Base-by-base conservation (phyloP, 2,888 invertebrate species). In the Lochmaea crataegi region DNA sequence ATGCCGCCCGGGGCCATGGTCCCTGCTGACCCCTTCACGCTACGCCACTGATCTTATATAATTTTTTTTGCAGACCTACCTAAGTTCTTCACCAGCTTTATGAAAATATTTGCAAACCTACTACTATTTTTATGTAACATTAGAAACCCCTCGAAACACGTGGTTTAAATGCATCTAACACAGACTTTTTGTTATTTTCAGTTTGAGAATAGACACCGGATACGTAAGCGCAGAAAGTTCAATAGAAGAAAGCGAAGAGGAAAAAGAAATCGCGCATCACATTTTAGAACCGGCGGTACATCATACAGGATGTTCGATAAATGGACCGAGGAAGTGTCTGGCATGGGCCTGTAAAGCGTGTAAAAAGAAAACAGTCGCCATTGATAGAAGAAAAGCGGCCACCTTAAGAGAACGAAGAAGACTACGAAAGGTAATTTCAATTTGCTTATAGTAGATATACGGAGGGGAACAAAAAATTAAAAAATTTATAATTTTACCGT, bases 311-410 rank as follows among this genome's bases (percentile, higher is more conserved):
- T 84, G 85, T 78, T 75, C 80, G 65, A 61, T 77, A 71, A 77
- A 76, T 48, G 88, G 89, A 9, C 91, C 91, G 65, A 89, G 95
- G 75, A 91, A 95, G 75, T 98, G 98, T 83, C 89, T 98, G 56
- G 91, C 97, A 12, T 98, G 98, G 98, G 98, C 98, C 2, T 98
- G 98, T 87, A 98, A 98, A 85, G 97, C 97, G 0, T 98, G 98
- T 88, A 98, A 98, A 87, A 94, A 96, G 88, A 97, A 98, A 88
- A 96, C 95, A 16, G 96, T 97, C 60, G 94, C 97, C 0, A 95
- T 98, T 10, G 99, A 99, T 88, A 90, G 99, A 69, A 91, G 99
- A 84, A 98, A 98, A 90, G 99, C 99, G 7, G 99, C 99, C 0
- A 99, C 99, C 1, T 89, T 99, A 87, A 89, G 99, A 4, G 99